These are phyloP conservation scores for Drosophila melanosoma DNA, from an alignment of 2,888 invertebrate species.

Conservation along the genomic window DNA sequence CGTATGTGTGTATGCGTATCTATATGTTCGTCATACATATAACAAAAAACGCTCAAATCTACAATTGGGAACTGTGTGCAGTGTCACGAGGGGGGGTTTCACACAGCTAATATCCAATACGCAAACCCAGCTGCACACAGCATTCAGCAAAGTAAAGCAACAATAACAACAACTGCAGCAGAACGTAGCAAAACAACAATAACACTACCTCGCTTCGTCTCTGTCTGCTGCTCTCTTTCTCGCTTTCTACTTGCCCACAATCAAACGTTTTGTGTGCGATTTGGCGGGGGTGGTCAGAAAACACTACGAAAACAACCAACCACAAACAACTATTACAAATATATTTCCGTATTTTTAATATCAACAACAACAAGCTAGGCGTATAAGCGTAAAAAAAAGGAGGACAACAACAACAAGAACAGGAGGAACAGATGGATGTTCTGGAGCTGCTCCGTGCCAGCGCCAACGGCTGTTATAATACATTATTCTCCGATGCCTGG, in stretches of 20 bases:
- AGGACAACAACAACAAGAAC: constrained; percentile 22
- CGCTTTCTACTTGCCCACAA: constrained; percentile 6
- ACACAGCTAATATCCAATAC: constrained; percentile 28
- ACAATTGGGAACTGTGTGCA: background rate
- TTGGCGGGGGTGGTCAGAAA: constrained; percentile 35
- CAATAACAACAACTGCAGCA: constrained; percentile 5
- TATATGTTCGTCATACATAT: background rate
- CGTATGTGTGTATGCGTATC: background rate
- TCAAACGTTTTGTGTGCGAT: constrained; percentile 8
- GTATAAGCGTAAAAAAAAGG: constrained; percentile 13
- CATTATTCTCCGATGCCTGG: constrained; percentile 84
- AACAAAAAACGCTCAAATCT: constrained; percentile 28
- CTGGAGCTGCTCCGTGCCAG: constrained; percentile 68
- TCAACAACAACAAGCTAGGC: constrained; percentile 31
- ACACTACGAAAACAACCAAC: constrained; percentile 19
- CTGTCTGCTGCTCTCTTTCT: background rate
- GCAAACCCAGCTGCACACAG: constrained; percentile 16
- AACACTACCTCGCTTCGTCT: constrained; percentile 1
- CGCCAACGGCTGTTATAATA: constrained; percentile 72
- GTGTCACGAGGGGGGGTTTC: constrained; percentile 28
- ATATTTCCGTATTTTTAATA: constrained; percentile 51
- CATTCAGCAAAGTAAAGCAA: constrained; percentile 20
- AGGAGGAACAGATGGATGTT: constrained; percentile 60
- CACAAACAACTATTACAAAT: constrained; percentile 27
- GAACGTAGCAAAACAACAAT: constrained; percentile 6